A percentile compares a stretch with the other conserved stretches of the same genome.
Evolutionary conservation across 2,113 vertebrate species (phyloP).

Genomic region (Heteronetta atricapilla): DNA sequence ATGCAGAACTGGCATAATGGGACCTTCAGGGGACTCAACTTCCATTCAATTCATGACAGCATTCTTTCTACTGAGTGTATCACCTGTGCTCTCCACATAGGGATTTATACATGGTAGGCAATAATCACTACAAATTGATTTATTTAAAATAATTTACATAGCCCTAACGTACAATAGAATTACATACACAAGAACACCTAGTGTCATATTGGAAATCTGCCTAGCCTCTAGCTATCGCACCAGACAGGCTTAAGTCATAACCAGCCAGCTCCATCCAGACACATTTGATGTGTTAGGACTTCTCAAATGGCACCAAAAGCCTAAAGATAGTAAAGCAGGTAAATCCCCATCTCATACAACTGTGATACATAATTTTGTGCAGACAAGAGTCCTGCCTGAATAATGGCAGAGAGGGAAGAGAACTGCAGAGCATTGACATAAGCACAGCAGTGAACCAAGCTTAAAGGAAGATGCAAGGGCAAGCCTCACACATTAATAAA

Average conservation of each 20-base stretch:
- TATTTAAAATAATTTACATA: neutral
- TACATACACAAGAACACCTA: neutral
- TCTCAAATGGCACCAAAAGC: neutral
- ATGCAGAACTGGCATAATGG: neutral
- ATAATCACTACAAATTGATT: neutral
- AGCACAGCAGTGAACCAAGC: neutral
- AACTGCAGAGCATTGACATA: neutral
- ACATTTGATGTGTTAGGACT: neutral
- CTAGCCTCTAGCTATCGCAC: neutral
- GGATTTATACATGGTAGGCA: neutral
- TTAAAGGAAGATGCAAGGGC: neutral
- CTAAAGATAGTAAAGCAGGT: neutral
- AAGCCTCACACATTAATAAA: neutral
- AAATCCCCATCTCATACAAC: neutral
- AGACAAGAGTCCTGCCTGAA: neutral
- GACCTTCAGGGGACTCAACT: neutral
- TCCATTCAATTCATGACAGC: neutral
- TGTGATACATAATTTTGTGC: neutral
- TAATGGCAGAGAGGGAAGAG: neutral
- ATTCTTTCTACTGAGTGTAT: neutral
- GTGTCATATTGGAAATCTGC: neutral
- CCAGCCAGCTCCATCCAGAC: neutral
- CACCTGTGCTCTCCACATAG: neutral
- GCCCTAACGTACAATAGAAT: neutral
- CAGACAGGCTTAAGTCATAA: neutral